Conservation (phyloP, 2,888 invertebrate genomes). For the Euplagia quadripunctaria region DNA sequence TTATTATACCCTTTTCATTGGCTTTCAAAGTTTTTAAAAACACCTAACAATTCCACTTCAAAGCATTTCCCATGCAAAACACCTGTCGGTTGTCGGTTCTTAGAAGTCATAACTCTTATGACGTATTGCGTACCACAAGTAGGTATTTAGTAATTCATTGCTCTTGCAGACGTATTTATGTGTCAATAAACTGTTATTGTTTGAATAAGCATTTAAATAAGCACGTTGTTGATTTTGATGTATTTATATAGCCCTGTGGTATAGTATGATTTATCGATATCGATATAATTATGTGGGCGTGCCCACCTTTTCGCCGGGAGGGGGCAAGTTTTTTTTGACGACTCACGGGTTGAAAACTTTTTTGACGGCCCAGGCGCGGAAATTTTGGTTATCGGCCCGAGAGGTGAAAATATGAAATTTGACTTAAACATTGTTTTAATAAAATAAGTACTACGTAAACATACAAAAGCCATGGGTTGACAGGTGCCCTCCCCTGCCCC, state of each 20-base stretch:
- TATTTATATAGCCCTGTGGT: neutral
- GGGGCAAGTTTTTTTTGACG: too few species aligned
- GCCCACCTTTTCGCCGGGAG: too few species aligned
- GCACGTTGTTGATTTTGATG: conserved; percentile 12
- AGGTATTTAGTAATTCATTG: conserved; percentile 10
- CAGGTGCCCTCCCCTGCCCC: too few species aligned
- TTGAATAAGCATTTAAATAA: conserved; percentile 15
- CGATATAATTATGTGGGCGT: neutral
- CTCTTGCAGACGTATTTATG: conserved; percentile 16
- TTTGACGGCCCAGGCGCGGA: too few species aligned
- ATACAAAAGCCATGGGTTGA: too few species aligned
- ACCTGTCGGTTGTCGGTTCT: conserved; percentile 17
- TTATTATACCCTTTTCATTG: too few species aligned
- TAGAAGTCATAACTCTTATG: conserved; percentile 12
- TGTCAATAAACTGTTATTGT: conserved; percentile 21
- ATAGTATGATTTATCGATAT: neutral
- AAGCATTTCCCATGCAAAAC: neutral
- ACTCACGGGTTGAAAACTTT: too few species aligned
- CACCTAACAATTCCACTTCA: neutral
- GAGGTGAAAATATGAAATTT: too few species aligned
- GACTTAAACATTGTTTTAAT: too few species aligned
- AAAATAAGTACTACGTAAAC: too few species aligned
- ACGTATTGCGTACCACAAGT: neutral
- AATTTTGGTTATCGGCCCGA: too few species aligned
- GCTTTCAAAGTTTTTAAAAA: neutral